Percentiles rank a stretch among this genome's conserved stretches.
These are phyloP conservation scores for Orussus abietinus DNA, from an alignment of 1,140 invertebrate species.

Conservation along the genomic window DNA sequence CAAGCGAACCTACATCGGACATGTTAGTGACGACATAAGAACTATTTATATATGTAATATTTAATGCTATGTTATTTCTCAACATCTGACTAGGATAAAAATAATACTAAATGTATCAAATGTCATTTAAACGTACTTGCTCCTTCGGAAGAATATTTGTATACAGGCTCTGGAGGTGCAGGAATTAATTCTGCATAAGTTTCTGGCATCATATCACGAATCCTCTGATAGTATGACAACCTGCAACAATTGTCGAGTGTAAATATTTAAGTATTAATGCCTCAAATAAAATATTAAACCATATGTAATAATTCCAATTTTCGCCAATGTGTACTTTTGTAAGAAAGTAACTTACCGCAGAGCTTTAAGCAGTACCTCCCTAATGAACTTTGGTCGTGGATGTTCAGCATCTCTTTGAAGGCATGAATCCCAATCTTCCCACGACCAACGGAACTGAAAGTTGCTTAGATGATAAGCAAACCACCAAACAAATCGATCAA, in stretches of 20 bases:
- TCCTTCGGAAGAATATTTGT: slow-evolving; percentile 78
- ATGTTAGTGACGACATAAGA: too few relatives aligned
- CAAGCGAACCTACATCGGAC: too few relatives aligned
- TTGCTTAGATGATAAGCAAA: slow-evolving; percentile 99
- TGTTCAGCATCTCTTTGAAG: slow-evolving; percentile 82
- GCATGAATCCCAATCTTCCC: slow-evolving; percentile 92
- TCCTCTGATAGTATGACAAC: slow-evolving; percentile 91
- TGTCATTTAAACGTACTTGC: slow-evolving; percentile 61
- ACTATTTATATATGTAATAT: too few relatives aligned
- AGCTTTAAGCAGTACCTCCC: slow-evolving; percentile 87
- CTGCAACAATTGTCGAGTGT: slow-evolving; percentile 56
- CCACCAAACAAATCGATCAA: slow-evolving; percentile 96
- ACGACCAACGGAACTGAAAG: slow-evolving; percentile 98
- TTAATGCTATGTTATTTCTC: too few relatives aligned
- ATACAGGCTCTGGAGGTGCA: slow-evolving; percentile 69
- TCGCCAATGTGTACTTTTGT: slow-evolving; percentile 1
- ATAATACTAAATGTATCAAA: slow-evolving; percentile 16
- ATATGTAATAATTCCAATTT: slow-evolving; percentile 1
- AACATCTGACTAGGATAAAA: too few relatives aligned
- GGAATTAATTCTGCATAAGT: slow-evolving; percentile 83
- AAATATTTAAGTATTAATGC: slow-evolving; percentile 7
- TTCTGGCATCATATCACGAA: slow-evolving; percentile 88
- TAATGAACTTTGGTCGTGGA: slow-evolving; percentile 93
- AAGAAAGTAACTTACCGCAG: slow-evolving; percentile 66
- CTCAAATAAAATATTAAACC: slow-evolving; percentile 4